These are phyloP conservation scores for Paramormyrops hopkinsi DNA, from an alignment of 2,797 vertebrate species.

Conservation along the genomic window DNA sequence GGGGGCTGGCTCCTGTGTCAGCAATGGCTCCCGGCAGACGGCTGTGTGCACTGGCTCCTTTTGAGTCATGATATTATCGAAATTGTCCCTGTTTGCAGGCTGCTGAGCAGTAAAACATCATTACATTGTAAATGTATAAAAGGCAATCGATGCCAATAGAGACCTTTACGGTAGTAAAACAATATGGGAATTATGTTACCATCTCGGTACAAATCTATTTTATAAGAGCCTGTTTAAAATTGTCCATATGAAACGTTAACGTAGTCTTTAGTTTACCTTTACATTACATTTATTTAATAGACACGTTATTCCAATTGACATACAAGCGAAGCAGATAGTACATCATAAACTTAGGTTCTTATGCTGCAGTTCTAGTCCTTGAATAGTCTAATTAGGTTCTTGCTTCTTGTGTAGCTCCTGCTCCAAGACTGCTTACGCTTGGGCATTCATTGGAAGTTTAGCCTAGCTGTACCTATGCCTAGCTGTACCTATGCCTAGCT, in stretches of 20 bases:
- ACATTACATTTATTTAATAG: not conserved
- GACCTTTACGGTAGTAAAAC: not conserved
- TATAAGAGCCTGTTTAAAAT: not conserved
- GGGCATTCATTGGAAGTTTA: not conserved
- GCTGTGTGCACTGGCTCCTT: not conserved
- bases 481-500: no score
- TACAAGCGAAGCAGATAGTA: not conserved
- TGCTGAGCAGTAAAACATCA: not conserved
- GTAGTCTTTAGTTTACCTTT: not conserved
- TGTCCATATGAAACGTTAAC: not conserved
- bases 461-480: not conserved
- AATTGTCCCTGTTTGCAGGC: not conserved
- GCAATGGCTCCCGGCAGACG: not conserved
- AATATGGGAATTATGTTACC: not conserved
- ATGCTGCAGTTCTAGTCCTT: not conserved
- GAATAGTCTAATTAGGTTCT: not conserved
- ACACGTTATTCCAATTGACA: not conserved
- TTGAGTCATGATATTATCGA: not conserved
- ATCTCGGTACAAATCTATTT: not conserved
- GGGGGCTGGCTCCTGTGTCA: not conserved
- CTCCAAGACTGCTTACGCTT: not conserved
- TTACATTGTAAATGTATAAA: not conserved
- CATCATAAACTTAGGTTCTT: not conserved
- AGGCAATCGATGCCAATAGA: not conserved
- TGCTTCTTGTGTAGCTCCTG: not conserved